These are phyloP conservation scores for Catharus ustulatus DNA, from an alignment of 2,797 vertebrate genomes.

Conservation along the genomic window DNA sequence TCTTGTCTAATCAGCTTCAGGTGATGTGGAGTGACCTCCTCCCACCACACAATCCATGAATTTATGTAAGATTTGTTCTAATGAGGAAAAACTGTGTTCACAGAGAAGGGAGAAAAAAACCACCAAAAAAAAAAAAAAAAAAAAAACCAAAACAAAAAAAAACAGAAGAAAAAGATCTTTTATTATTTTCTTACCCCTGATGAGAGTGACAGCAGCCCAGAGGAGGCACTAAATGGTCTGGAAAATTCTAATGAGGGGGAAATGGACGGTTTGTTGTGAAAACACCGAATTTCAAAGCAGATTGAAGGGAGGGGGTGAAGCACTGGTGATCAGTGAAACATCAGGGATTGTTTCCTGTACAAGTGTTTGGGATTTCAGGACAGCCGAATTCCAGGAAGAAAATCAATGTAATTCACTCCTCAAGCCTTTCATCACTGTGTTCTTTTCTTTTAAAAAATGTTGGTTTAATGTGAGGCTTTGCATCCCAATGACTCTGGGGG, in stretches of 20 bases:
- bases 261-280: background rate
- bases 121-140: too few relatives aligned
- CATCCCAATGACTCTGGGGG: background rate
- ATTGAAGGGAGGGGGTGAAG: background rate
- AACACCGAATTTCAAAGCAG: background rate
- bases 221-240: background rate
- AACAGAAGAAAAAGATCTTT: background rate
- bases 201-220: background rate
- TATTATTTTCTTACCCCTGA: background rate
- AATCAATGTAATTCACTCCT: background rate
- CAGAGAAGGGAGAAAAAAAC: background rate
- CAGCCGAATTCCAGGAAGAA: background rate
- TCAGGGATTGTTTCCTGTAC: background rate
- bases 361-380: background rate
- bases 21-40: background rate
- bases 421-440: background rate
- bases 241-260: constrained; percentile 11
- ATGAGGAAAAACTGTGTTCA: background rate
- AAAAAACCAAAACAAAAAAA: too few relatives aligned
- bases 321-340: background rate
- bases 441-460: background rate
- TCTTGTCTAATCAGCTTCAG: background rate
- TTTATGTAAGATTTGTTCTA: background rate
- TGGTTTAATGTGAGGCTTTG: background rate
- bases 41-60: background rate